Base-by-base conservation (phyloP, 2,888 invertebrate genomes). In the Lepidochitona cinerea region DNA sequence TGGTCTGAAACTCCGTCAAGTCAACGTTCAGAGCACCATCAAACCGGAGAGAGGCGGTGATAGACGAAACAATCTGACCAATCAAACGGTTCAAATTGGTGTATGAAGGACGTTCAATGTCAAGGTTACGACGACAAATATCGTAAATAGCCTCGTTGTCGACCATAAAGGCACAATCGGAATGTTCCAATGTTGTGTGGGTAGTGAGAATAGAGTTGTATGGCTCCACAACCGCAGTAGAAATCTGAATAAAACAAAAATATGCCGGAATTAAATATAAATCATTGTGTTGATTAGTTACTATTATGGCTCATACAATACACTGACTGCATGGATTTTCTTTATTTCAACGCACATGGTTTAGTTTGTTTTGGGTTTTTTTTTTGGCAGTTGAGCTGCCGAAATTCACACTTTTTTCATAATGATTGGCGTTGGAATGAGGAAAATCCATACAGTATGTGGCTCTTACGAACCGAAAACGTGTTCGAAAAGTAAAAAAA, bases 81-180 rank as follows among this genome's bases (percentile, higher is more conserved):
- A 98, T 97, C 84, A 98, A 93, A 86, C 98, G 93, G 92, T 98
- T 98, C 89, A 98, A 92, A 89, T 96, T 96, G 49, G 94, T 97
- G 90, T 96, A 96, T 84, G 95, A 94, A 0, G 96, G 96, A 67
- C 95, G 92, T 85, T 94, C 96, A 75, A 97, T 95, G 81, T 94
- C 94, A 66, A 97, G 92, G 84, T 95, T 95, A 75, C 95, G 93
- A 72, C 95, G 93, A 91, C 97, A 97, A 83, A 97, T 96, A 87
- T 97, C 96, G 89, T 96, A 86, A 26, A 59, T 59, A 3, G 59
- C 59, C 26, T 59, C 59, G 26, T 59, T 59, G 26, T 59, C 59
- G 2, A 92, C 96, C 97, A 97, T 97, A 92, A 98, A 97, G 67
- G 97, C 97, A 91, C 97, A 97, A 93, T 97, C 59, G 23, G 59